Base-by-base conservation (phyloP, 2,797 vertebrate species). In the Melopsittacus undulatus region DNA sequence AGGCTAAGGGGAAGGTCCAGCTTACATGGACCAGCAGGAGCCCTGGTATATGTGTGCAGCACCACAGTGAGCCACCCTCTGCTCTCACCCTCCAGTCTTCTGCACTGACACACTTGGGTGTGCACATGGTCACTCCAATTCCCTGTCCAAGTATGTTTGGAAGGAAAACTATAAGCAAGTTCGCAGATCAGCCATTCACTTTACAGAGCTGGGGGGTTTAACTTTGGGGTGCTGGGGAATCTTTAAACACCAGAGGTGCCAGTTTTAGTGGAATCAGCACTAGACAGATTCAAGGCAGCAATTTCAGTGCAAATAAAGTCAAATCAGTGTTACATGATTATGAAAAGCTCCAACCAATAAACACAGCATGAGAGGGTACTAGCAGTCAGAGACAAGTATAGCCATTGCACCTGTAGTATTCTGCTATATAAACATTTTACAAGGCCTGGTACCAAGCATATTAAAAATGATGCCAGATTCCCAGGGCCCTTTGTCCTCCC, bases 391-490 rank as follows among this genome's bases (percentile, higher is more conserved):
- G 76, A 42, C 52, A 91, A 67, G 51, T 34, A 56, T 29, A 81
- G 67, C 76, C 2, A 0, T 40, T 66, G 23, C 63, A 93, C 88
- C 91, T 96, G 75, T 59, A 68, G 57, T 76, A 78, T 70, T 91
- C 61, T 89, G 54, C 56, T 91, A 11, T 45, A 85, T 38, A 89
- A 96, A 95, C 24, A 83, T 90, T 83, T 69, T 52, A 78, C 62
- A 91, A 68, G 90, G 74, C 27, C 83, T 83, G 30, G 61, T 82
- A 95, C 87, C 84, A 90, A 92, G 49, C 67, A 74, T 76, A 87
- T 95, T 83, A 90, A 91, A 90, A 95, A 81, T 56, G 1, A 83
- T 89, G 86, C 83, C 88, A 95, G 64, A 52, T 96, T 96, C 88
- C 81, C 94, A 94, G 72, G 72, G 54, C 75, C 34, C 40, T 89